Percentiles rank a stretch among this genome's conserved stretches.
Evolutionary conservation across 2,888 invertebrate species (phyloP).

Genomic region (Himalopsyche japonica): DNA sequence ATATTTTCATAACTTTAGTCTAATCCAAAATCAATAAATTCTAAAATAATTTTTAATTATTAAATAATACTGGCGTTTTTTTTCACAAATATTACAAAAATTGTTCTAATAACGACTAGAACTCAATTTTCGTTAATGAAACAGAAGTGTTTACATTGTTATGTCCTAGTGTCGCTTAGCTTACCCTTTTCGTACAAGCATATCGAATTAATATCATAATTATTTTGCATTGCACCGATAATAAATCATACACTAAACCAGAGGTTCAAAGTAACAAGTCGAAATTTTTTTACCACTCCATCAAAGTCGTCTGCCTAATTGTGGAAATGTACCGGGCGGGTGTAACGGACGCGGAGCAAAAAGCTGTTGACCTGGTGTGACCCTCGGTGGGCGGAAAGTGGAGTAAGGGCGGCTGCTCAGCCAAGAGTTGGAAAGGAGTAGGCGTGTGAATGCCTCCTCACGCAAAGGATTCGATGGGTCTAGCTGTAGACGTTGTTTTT

Average conservation of each 20-base stretch:
- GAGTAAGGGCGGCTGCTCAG: neutral
- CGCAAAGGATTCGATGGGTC: neutral
- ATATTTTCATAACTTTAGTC: too few relatives aligned
- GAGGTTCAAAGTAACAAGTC: neutral
- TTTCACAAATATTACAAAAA: too few relatives aligned
- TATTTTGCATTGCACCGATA: neutral
- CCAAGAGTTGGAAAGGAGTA: neutral
- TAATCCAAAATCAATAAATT: too few relatives aligned
- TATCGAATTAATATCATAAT: too few relatives aligned
- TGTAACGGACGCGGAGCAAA: conserved; percentile 22
- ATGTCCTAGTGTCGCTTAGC: too few relatives aligned
- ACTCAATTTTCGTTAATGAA: too few relatives aligned
- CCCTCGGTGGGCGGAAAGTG: conserved; percentile 24
- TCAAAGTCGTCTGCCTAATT: conserved; percentile 29
- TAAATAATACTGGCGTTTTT: too few relatives aligned
- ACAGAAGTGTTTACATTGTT: too few relatives aligned
- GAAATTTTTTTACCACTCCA: neutral
- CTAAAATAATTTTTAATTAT: too few relatives aligned
- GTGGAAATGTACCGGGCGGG: conserved; percentile 26
- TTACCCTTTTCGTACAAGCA: too few relatives aligned
- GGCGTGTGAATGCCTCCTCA: neutral
- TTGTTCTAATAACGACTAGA: too few relatives aligned
- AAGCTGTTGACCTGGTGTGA: conserved; percentile 31
- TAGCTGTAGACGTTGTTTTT: neutral
- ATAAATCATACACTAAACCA: neutral